Evolutionary conservation across 2,888 invertebrate species (phyloP), one percentile per base, ranked within the genome.

Genomic region (Sisyra nigra): DNA sequence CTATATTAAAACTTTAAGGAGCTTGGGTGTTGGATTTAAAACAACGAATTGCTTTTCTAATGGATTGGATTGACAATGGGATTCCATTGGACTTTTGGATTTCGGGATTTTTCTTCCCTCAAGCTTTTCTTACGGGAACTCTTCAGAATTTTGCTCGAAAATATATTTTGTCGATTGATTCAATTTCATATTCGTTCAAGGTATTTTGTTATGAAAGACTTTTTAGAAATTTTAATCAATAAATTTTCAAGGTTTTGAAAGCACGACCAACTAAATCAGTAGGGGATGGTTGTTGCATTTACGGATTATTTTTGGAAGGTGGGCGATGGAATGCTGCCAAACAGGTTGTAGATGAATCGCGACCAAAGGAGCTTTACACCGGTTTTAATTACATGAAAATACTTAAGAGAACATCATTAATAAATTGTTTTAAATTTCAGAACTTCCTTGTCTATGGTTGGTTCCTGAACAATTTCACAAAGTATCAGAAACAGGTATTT

Each of bases 101-200:
- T 49, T 83, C 85, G 1, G 86, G 85, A 0, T 84, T 87, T 61
- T 87, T 77, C 63, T 87, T 86, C 63, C 85, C 86, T 1, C 86
- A 87, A 58, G 84, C 85, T 1, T 84, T 87, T 63, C 67, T 87
- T 48, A 86, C 86, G 0, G 86, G 83, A 14, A 81, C 80, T 1
- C 65, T 84, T 53, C 87, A 87, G 65, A 86, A 87, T 63, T 85
- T 72, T 59, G 86, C 86, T 3, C 67, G 86, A 50, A 82, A 78
- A 56, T 73, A 81, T 53, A 67, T 76, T 18, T 70, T 84, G 4
- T 81, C 86, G 3, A 85, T 87, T 32, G 86, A 87, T 55, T 69
- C 73, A 0, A 69, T 80, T 3, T 63, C 66, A 5, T 80, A 78
- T 53, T 58, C 63, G 3, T 80, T 74, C 55, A 63, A 71, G 66